Conservation (phyloP, 2,113 vertebrate genomes). For the Columbina picui region DNA sequence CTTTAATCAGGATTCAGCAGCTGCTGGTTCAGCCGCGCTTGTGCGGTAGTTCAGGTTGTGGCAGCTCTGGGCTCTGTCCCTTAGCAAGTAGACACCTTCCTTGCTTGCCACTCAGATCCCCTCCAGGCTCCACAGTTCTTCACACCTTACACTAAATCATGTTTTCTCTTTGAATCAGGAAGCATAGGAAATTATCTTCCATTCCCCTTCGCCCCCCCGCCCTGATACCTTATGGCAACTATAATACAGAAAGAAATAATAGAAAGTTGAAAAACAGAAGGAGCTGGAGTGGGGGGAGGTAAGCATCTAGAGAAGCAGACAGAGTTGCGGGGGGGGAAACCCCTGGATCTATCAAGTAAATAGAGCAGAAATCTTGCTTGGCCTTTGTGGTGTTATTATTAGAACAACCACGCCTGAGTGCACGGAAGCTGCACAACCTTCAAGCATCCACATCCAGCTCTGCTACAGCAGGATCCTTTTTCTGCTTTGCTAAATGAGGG, state of each 20-base stretch:
- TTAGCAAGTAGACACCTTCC: not conserved
- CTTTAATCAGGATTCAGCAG: not conserved
- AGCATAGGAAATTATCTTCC: not conserved
- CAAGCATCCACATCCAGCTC: slow-evolving; percentile 41
- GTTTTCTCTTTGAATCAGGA: not conserved
- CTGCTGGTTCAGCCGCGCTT: fast-evolving
- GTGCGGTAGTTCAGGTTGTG: not conserved
- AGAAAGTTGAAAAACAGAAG: slow-evolving; percentile 14
- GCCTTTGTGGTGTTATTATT: slow-evolving; percentile 74
- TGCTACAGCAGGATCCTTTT: not conserved
- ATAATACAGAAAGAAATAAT: not conserved
- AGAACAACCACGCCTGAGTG: slow-evolving; percentile 64
- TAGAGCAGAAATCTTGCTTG: slow-evolving; percentile 74
- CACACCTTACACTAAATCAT: not conserved
- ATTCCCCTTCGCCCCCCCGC: too few relatives aligned
- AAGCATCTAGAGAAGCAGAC: slow-evolving; percentile 44
- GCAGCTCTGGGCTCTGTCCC: not conserved
- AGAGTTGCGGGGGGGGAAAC: slow-evolving; percentile 9
- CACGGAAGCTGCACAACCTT: slow-evolving; percentile 55
- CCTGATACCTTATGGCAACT: not conserved
- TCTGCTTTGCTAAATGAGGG: not conserved
- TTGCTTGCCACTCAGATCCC: not conserved
- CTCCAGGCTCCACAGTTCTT: not conserved
- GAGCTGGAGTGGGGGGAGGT: not conserved
- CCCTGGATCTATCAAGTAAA: slow-evolving; percentile 65